Evolutionary conservation across 2,888 invertebrate genomes (phyloP), one percentile per base, ranked within the genome.

Genomic region (Chalcosyrphus nemorum): DNA sequence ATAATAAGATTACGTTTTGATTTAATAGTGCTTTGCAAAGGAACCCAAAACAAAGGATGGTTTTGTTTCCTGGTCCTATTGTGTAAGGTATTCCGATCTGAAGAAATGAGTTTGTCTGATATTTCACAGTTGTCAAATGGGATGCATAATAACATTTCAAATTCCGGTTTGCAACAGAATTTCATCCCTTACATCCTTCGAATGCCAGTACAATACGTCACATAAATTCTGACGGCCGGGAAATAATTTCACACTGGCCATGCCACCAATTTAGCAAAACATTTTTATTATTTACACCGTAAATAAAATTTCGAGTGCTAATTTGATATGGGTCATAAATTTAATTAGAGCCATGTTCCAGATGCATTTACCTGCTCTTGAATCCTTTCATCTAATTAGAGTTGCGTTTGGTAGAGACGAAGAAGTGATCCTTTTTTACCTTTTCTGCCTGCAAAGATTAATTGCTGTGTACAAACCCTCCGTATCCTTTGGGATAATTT

Each of bases 1-100:
- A 11, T 63, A 81, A 81, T 75, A 41, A 63, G 76, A 81, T 81
- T 81, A 81, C 38, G 9, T 32, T 74, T 74, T 80, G 59, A 66
- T 41, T 52, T 29, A 43, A 41, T 52, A 47, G 13, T 41, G 7
- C 24, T 41, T 11, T 45, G 13, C 29, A 15, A 50, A 17, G 29
- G 43, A 57, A 56, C 15, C 9, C n/a, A 47, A 45, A 29, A 78
- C 72, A 78, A 78, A 63, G 72, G 47, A 56, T 19, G 17, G 47
- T 63, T 63, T 78, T 57, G 70, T 70, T 17, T 57, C 41, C 5
- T n/a, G 24, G 19, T 54, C 41, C 52, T 41, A 27, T 19, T 13
- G 4, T 35, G 11, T 32, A 13, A 32, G 32, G 2, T 35, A 47
- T 4, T 9, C 15, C 9, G 9, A 27, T 43, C 15, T 9, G 24